Evolutionary conservation across 30 jellyfish, hydroid and myxozoan species (phyloP), one percentile per base, ranked within the genome.

Genomic region (Chrysaora quinquecirrha): DNA sequence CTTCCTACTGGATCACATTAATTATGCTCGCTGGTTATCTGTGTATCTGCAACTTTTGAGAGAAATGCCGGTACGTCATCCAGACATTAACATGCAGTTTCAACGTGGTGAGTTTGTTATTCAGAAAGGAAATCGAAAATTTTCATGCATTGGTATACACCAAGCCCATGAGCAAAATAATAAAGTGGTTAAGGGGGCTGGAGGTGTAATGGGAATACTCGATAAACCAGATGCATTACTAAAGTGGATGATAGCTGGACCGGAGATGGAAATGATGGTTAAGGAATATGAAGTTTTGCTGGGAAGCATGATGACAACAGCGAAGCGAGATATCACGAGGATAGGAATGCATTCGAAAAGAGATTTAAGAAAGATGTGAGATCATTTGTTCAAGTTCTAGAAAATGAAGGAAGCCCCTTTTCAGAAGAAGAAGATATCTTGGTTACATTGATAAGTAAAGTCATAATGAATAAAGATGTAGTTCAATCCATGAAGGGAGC

Each of bases 1-100:
- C 38, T 71, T 71, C 38, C 73, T 28, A 7, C 48, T 35, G 75
- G 83, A 71, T 71, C 83, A 71, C 23, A 35, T 23, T n/a, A 28
- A 71, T 34, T 71, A 71, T 46, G 75, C 75, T 32, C 75, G 83
- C 34, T 71, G 83, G 75, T n/a, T 71, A 10, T 20, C 75, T 35
- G 75, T 71, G 7, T 62, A 71, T 34, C 75, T 71, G 38, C 83
- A 22, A 19, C 30, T n/a, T 62, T n/a, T 71, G 83, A 18, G 31
- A n/a, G 20, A 18, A 14, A 14, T 71, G 30, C 75, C 30, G 16
- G 58, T 43, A 43, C 58, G 58, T 43, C 58, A 43, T 16, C 58
- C 58, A 43, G 58, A 43, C 58, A 16, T 43, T 43, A 6, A 43
- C 58, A 43, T 43, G 16, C 58, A 43, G 16, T 43, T 65, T 30